phyloP scores from a whole-genome alignment of 2,797 vertebrate genomes.

The Lepus townsendii region DNA sequence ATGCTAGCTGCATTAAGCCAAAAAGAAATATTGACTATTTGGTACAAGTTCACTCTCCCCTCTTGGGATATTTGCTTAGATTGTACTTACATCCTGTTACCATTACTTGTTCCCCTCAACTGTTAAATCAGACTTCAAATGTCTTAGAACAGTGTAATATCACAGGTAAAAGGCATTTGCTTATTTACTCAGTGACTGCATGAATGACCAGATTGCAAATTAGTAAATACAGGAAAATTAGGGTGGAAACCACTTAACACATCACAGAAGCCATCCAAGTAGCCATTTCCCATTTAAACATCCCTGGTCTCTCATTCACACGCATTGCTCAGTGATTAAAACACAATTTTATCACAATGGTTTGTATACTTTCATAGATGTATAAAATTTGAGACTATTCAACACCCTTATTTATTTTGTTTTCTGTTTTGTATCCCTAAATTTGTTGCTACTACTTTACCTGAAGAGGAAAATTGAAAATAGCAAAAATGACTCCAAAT shows the following conservation, averaged over 20 bases:
- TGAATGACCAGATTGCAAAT: not conserved
- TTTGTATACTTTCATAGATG: not conserved
- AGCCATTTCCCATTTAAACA: not conserved
- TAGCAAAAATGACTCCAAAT: too few relatives aligned
- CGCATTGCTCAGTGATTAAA: not conserved
- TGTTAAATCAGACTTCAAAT: conserved; percentile 42
- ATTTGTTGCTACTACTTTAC: conserved; percentile 21
- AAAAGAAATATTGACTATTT: conserved; percentile 62
- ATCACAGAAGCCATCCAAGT: conserved; percentile 25
- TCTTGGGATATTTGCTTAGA: conserved; percentile 48
- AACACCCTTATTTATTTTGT: not conserved
- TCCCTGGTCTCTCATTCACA: not conserved
- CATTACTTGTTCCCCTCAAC: not conserved
- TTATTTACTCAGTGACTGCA: not conserved
- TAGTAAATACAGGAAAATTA: conserved; percentile 27
- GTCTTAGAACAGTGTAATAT: not conserved
- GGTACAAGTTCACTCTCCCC: conserved; percentile 1
- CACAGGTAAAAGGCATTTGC: not conserved
- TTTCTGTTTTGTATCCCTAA: not conserved
- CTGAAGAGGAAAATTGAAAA: conserved; percentile 53
- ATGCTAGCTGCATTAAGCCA: conserved; percentile 12
- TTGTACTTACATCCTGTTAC: not conserved
- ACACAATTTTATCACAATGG: not conserved
- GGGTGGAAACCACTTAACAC: not conserved
- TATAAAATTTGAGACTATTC: not conserved